phyloP scores from a whole-genome alignment of 2,888 invertebrate genomes.

The Pterostichus madidus region DNA sequence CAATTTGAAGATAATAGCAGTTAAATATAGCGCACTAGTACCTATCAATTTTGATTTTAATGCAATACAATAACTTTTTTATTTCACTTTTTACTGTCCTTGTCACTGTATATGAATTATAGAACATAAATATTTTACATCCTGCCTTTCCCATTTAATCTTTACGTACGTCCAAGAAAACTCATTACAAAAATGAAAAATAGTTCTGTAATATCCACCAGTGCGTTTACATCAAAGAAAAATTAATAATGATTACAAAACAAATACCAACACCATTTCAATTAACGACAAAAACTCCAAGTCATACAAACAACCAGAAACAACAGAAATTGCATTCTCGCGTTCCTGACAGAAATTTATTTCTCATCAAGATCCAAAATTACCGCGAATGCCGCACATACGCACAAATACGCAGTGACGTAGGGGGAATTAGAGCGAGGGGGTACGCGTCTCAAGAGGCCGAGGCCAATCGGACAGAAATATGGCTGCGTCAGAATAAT shows the following conservation, averaged over 20 bases:
- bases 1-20: too few species aligned
- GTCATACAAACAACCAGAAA: conserved; percentile 9
- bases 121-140: conserved; percentile 1
- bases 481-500: conserved; percentile 63
- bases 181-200: conserved; percentile 30
- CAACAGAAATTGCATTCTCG: conserved; percentile 50
- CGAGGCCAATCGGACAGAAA: conserved; percentile 58
- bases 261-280: conserved; percentile 41
- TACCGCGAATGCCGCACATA: conserved; percentile 29
- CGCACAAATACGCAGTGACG: conserved; percentile 22
- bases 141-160: neutral
- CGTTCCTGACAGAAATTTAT: conserved; percentile 50
- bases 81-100: neutral
- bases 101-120: neutral
- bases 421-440: neutral
- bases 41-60: too few species aligned
- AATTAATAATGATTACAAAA: conserved; percentile 27
- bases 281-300: conserved; percentile 36
- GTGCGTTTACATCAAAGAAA: conserved; percentile 6
- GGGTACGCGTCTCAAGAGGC: conserved; percentile 7
- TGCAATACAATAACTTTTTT: too few species aligned
- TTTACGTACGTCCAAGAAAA: neutral
- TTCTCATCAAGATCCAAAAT: conserved; percentile 48
- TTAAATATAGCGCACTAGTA: too few species aligned
- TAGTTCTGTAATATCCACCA: neutral